Conservation (phyloP, 2,888 invertebrate species). For the Sarcophaga subvicina region DNA sequence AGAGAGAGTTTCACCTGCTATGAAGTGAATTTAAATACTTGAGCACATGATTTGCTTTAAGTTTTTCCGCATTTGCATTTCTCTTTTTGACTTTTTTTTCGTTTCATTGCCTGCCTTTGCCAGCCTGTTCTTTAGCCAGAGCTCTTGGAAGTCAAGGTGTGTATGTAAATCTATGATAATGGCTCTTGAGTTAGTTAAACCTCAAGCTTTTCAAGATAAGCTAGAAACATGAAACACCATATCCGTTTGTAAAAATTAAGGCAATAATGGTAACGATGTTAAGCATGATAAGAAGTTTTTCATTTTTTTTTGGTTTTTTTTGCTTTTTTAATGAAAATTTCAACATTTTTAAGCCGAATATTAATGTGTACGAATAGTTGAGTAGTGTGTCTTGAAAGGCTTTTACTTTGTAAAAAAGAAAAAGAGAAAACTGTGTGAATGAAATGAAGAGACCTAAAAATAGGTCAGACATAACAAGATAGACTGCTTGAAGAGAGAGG, state of each 20-base stretch:
- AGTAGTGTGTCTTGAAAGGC: too few species aligned
- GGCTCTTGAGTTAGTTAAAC: conserved; percentile 57
- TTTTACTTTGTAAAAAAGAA: too few species aligned
- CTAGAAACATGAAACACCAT: background rate
- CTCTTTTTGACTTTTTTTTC: background rate
- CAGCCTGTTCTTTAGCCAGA: background rate
- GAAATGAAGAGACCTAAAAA: too few species aligned
- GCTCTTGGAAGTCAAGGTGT: background rate
- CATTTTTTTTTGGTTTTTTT: background rate
- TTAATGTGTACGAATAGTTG: too few species aligned
- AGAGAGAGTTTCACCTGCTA: conserved; percentile 2
- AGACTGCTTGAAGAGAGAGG: too few species aligned
- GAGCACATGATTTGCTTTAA: conserved; percentile 49
- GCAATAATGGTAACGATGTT: conserved; percentile 8
- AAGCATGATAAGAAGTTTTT: background rate
- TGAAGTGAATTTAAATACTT: conserved; percentile 56
- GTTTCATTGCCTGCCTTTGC: too few species aligned
- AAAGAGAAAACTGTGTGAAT: too few species aligned
- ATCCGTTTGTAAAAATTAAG: conserved; percentile 20
- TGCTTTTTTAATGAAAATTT: background rate
- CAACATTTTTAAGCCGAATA: background rate
- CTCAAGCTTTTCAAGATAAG: conserved; percentile 43
- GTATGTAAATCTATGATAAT: conserved; percentile 57
- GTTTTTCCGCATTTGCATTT: conserved; percentile 23
- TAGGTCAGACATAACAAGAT: too few species aligned